A percentile compares a stretch with the other conserved stretches of the same genome.
Conservation (phyloP, 2,888 invertebrate genomes). For the Dolichopus griseipennis region DNA sequence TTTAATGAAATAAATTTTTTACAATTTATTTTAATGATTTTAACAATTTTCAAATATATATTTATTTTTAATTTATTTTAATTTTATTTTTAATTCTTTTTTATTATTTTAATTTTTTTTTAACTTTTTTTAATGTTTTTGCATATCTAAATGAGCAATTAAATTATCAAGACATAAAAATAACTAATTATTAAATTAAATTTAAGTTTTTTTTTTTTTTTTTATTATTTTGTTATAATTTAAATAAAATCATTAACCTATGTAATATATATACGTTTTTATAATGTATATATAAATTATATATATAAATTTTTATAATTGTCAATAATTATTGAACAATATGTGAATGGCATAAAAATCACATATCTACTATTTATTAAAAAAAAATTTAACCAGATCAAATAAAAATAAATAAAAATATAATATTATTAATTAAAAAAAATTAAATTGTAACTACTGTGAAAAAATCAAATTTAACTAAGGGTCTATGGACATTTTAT, state of each 20-base stretch:
- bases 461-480: too few species aligned
- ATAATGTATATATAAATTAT: too few species aligned
- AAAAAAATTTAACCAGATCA: neutral
- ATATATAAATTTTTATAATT: too few species aligned
- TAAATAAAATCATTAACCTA: neutral
- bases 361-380: neutral
- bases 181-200: neutral
- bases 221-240: neutral
- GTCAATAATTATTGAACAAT: neutral
- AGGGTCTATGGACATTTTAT: too few species aligned
- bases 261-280: too few species aligned
- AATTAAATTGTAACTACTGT: too few species aligned
- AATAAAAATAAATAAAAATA: too few species aligned
- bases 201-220: neutral
- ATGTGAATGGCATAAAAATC: neutral
- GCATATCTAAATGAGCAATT: constrained; percentile 4
- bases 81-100: too few species aligned
- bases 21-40: neutral
- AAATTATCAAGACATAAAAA: constrained; percentile 3
- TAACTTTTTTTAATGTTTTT: neutral
- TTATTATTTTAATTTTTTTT: too few species aligned
- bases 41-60: too few species aligned
- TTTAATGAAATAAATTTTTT: neutral
- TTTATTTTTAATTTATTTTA: too few species aligned
- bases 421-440: too few species aligned